Evolutionary conservation across 2,113 vertebrate species (phyloP).

Genomic region (Sylvilagus bachmani): DNA sequence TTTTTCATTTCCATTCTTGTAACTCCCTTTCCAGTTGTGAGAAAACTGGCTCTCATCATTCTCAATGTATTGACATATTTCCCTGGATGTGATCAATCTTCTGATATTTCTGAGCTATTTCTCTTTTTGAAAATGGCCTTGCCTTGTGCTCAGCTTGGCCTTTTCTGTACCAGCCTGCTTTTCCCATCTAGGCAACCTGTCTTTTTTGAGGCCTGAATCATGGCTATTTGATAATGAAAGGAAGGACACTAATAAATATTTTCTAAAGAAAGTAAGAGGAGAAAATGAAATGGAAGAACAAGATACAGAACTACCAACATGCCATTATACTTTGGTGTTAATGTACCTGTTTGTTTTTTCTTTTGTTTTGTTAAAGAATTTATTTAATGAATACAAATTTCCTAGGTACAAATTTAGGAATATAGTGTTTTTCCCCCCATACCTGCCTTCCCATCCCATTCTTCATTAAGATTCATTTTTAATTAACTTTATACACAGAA

Average conservation of each 20-base stretch:
- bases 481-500: too few relatives aligned
- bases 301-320: background rate
- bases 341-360: background rate
- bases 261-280: background rate
- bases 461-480: too few relatives aligned
- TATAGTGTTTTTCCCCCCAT: too few relatives aligned
- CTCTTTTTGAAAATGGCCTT: background rate
- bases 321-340: background rate
- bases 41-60: background rate
- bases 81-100: background rate
- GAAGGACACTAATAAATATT: background rate
- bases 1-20: background rate
- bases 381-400: too few relatives aligned
- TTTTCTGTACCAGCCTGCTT: background rate
- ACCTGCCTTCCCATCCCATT: too few relatives aligned
- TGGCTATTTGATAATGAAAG: background rate
- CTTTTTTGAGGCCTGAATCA: background rate
- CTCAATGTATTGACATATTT: slow-evolving; percentile 30
- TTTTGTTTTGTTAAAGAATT: too few relatives aligned
- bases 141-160: background rate
- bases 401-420: too few relatives aligned
- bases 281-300: background rate
- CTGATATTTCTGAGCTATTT: background rate
- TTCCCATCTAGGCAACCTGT: background rate
- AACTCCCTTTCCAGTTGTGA: background rate